phyloP scores from a whole-genome alignment of 2,797 vertebrate species.

The Tokudaia tokunoshimensis region DNA sequence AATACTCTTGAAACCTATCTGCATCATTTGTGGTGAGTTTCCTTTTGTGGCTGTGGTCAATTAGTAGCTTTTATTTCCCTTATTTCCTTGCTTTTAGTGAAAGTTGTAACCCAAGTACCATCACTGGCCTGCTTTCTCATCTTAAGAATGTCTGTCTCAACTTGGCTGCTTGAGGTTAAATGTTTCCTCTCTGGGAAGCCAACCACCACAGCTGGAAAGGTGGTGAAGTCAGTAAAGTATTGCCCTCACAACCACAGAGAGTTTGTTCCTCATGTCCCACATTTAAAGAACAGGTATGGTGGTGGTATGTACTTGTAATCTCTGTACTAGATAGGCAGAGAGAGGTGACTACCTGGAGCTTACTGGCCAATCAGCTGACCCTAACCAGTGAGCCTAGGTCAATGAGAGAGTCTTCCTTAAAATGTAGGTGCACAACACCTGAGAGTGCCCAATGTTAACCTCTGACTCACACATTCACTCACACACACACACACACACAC shows the following conservation, averaged over 20 bases:
- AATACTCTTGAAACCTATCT: background rate
- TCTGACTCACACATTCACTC: background rate
- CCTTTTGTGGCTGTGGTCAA: background rate
- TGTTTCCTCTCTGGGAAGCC: constrained; percentile 31
- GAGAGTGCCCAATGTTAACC: background rate
- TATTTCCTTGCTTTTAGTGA: constrained; percentile 19
- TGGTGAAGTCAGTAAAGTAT: background rate
- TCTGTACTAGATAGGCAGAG: background rate
- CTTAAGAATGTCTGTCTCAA: background rate
- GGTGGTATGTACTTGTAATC: background rate
- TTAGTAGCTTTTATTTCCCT: constrained; percentile 31
- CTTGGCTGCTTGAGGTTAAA: constrained; percentile 57
- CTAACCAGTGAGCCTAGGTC: background rate
- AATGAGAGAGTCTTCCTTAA: background rate
- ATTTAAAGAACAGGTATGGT: background rate
- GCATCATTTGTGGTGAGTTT: background rate
- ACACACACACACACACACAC: background rate
- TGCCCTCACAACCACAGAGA: background rate
- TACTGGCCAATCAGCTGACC: background rate
- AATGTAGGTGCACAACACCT: background rate
- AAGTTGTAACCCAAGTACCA: background rate
- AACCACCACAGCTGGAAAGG: background rate
- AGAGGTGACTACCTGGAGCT: background rate
- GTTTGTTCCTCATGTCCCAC: background rate
- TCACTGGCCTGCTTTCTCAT: background rate